Conservation (phyloP, 30 jellyfish, hydroid and myxozoan species). For the Aurelia aurita complex sp. Pacific region DNA sequence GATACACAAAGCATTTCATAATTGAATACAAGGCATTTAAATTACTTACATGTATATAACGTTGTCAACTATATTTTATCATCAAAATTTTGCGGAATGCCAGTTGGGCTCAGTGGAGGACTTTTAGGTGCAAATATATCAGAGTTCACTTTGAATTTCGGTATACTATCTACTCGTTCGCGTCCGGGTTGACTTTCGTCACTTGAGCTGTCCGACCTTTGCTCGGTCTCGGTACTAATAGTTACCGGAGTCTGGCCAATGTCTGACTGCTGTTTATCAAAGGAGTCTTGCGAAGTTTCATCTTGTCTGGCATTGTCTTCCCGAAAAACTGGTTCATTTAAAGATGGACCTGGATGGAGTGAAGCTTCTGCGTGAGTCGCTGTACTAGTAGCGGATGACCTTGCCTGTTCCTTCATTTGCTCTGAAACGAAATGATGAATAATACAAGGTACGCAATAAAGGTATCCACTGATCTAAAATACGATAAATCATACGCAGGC, state of each 20-base stretch:
- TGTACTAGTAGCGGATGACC: not conserved
- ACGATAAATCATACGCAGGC: no score
- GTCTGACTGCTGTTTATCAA: no score
- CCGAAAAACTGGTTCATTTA: no score
- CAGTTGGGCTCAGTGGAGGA: constrained; percentile 72
- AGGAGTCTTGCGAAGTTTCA: no score
- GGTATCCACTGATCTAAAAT: no score
- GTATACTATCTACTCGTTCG: constrained; percentile 59
- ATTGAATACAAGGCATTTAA: not conserved
- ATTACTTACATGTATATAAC: not conserved
- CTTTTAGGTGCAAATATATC: constrained; percentile 72
- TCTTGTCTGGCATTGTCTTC: no score
- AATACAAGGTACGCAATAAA: no score
- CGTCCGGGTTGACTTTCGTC: constrained; percentile 30
- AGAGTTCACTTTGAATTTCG: constrained; percentile 86
- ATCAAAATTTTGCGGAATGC: constrained; percentile 3
- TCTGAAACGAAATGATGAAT: constrained; percentile 3
- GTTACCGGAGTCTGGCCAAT: no score
- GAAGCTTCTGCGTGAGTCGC: constrained; percentile 1
- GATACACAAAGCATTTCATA: no score
- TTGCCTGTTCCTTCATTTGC: constrained; percentile 47
- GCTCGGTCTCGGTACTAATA: not conserved
- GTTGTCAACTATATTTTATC: constrained; percentile 11
- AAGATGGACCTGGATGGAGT: not conserved
- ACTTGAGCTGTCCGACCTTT: not conserved